Evolutionary conservation across 2,113 vertebrate species (phyloP).

Genomic region (Platycercus adscitus): DNA sequence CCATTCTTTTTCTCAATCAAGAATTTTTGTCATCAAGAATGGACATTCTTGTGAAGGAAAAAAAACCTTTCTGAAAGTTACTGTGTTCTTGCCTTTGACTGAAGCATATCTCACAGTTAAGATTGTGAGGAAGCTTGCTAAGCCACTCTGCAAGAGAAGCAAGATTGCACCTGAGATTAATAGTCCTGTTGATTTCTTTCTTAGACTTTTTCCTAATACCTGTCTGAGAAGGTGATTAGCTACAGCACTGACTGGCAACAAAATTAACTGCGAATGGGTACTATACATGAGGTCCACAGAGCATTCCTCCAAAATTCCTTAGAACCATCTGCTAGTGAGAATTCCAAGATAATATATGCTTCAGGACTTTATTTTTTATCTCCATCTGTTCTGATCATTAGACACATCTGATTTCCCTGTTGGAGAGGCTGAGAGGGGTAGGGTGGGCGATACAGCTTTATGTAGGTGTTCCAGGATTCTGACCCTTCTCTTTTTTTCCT

Average conservation of each 20-base stretch:
- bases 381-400: conserved; percentile 54
- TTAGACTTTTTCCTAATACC: not conserved
- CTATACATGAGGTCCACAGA: not conserved
- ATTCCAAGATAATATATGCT: conserved; percentile 17
- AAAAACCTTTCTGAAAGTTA: not conserved
- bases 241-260: not conserved
- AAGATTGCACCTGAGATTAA: not conserved
- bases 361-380: conserved; percentile 43
- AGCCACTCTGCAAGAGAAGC: not conserved
- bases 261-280: not conserved
- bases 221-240: not conserved
- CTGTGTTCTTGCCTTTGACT: not conserved
- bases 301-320: not conserved
- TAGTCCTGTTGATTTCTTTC: not conserved
- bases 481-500: not conserved
- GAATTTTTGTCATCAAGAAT: no score
- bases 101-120: not conserved
- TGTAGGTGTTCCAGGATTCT: not conserved
- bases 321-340: conserved; percentile 28
- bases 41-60: not conserved
- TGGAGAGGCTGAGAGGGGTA: not conserved
- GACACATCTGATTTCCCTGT: conserved; percentile 29
- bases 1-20: not conserved
- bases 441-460: not conserved
- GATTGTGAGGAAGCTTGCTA: not conserved